Base-by-base conservation (phyloP, 1,140 invertebrate genomes). In the Drosophila pectinifera region DNA sequence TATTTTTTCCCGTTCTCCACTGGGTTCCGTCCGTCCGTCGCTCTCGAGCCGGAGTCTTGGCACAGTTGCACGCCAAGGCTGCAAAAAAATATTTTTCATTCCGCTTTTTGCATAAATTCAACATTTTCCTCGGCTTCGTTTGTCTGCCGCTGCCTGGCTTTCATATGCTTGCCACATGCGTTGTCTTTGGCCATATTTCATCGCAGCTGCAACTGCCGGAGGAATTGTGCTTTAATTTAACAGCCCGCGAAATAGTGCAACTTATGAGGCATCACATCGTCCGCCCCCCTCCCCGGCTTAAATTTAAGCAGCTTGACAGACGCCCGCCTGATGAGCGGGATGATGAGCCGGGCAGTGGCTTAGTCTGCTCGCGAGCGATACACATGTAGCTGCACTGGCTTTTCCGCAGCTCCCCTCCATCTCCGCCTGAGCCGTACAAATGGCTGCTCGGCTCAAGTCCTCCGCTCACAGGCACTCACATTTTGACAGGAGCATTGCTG, bases 1-100 rank as follows among this genome's bases (percentile, higher is more conserved):
- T 73, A 38, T 73, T 53, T 69, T 82, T 45, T 38, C 41, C 48
- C n/a, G n/a, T 63, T 26, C 57, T 41, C 10, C 22, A 39, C 34
- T 34, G 41, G 26, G 20, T 38, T 69, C 48, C 39, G 67, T 69
- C 49, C 56, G 64, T 83, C n/a, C n/a, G n/a, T n/a, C n/a, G n/a
- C n/a, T 81, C 82, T 76, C 72, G 69, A 73, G 58, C 43, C 20
- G 34, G 59, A 83, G 73, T 31, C 59, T 46, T 64, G 69, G 48
- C 75, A 55, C 84, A 83, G 83, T 82, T 82, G 79, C 83, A 62
- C 81, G 84, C 80, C 84, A 88, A 89, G 83, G 84, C 79, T 89
- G 67, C 72, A 69, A 77, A 80, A 88, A 88, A 88, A 86, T 88
- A 88, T 88, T 88, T 88, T 77, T 89, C 79, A 88, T 89, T 89